Evolutionary conservation across 2,113 vertebrate species (phyloP), one percentile per base, ranked within the genome.

Genomic region (Alosa alosa): DNA sequence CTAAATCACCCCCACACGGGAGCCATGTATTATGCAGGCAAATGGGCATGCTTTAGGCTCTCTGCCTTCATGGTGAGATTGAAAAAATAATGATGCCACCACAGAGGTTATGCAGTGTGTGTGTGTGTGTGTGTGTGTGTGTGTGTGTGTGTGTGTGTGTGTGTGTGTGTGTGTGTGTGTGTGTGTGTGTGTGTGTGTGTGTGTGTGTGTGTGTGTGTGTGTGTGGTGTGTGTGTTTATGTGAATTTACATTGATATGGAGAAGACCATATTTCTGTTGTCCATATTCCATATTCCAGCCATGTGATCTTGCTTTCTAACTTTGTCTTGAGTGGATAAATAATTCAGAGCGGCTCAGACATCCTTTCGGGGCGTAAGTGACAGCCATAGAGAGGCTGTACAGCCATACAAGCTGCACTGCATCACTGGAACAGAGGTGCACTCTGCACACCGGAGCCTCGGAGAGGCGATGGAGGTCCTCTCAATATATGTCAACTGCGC

Each of bases 401-500:
- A 68, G 64, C 64, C 64, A 25, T 31, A 68, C 64, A 10, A 18
- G 20, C 18, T 60, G 55, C 6, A 6, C 5, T 22, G 20, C 1
- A 3, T 60, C 55, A 60, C 18, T 3, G 20, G 55, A 6, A 18
- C 55, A 60, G 55, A 22, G 50, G 50, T 15, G 10, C 47, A 7
- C 47, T 9, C 47, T 44, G 10, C 47, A 49, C 47, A 49, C 49
- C 0, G 18, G 57, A 60, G 57, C 47, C 2, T 6, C 0, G 18
- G 57, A 60, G 57, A 60, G 57, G 20, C 57, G 18, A 60, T n/a
- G 20, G 57, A 60, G 57, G 64, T 31, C 7, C 64, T 68, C 64
- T 25, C n/a, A 31, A 68, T 31, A 8, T 89, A 84, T 90, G 89
- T 89, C 88, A 90, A 89, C 88, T 88, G 83, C 84, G 55, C 81